Conservation (phyloP, 2,888 invertebrate genomes). For the Nephrotoma appendiculata region DNA sequence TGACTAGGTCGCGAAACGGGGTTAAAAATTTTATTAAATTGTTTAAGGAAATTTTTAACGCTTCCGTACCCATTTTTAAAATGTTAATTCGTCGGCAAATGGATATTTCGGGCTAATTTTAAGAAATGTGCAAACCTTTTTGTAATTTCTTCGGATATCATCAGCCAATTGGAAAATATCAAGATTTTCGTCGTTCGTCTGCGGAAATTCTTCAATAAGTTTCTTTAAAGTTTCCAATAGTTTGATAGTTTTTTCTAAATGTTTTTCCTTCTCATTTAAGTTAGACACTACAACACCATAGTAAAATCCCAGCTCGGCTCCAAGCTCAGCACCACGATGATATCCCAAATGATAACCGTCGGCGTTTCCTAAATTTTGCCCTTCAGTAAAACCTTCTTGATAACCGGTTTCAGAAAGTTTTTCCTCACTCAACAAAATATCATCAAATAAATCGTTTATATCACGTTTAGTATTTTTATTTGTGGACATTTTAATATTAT, state of each 20-base stretch:
- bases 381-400: conserved; percentile 49
- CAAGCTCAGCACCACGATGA: conserved; percentile 59
- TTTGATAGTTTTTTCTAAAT: conserved; percentile 38
- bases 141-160: conserved; percentile 50
- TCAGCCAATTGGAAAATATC: conserved; percentile 49
- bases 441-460: conserved; percentile 59
- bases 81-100: conserved; percentile 42
- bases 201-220: conserved; percentile 49
- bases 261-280: conserved; percentile 25
- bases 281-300: conserved; percentile 43
- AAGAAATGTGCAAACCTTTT: conserved; percentile 49
- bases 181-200: conserved; percentile 43
- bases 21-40: conserved; percentile 39
- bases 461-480: conserved; percentile 29
- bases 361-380: conserved; percentile 43
- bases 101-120: conserved; percentile 44
- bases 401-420: conserved; percentile 45
- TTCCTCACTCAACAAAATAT: conserved; percentile 56
- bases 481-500: neutral
- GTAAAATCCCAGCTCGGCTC: conserved; percentile 64
- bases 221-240: conserved; percentile 41
- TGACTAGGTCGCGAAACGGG: conserved; percentile 45
- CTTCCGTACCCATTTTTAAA: conserved; percentile 29
- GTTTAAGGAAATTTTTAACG: conserved; percentile 34
- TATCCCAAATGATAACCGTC: conserved; percentile 56